Evolutionary conservation across 2,797 vertebrate species (phyloP), one percentile per base, ranked within the genome.

Genomic region (Momotus momota): DNA sequence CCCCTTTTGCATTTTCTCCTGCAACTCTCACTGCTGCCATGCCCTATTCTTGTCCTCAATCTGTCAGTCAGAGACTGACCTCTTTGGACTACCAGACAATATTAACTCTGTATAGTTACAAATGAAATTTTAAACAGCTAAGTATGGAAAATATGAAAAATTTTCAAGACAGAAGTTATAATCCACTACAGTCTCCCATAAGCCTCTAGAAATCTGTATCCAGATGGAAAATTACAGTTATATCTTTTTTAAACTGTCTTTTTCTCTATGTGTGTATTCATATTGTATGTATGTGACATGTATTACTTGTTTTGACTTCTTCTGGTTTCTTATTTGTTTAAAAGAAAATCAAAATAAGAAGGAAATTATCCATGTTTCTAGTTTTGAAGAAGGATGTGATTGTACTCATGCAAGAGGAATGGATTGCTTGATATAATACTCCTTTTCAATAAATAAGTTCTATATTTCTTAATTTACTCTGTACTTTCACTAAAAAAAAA

Each of bases 91-190:
- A 27, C 26, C 75, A 40, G 6, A 43, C 27, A 70, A 27, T 84
- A 60, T 65, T 74, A 72, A 46, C 74, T 91, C 35, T 54, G 33
- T 51, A 9, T 46, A 51, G 19, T 58, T 86, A 60, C 65, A 83
- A 91, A 71, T 64, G 10, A 75, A 49, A 75, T 66, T 92, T 71
- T 26, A 45, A 74, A 75, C 55, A 75, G 6, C 6, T 40, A 40
- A 86, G 6, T 75, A 20, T 27, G 81, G 25, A 85, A 91, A 87
- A 52, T 40, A 64, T 49, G 27, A 92, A 91, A 55, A 75, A 64
- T 19, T 90, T 78, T 86, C 72, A 83, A 95, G 41, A 54, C 21
- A 84, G 38, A 70, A 78, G 55, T 72, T 64, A 73, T 90, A 94
- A 81, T 65, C 38, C 46, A 29, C 12, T 79, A 10, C 12, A 41